Conservation (phyloP, 1,140 invertebrate species). For the Limonius californicus region DNA sequence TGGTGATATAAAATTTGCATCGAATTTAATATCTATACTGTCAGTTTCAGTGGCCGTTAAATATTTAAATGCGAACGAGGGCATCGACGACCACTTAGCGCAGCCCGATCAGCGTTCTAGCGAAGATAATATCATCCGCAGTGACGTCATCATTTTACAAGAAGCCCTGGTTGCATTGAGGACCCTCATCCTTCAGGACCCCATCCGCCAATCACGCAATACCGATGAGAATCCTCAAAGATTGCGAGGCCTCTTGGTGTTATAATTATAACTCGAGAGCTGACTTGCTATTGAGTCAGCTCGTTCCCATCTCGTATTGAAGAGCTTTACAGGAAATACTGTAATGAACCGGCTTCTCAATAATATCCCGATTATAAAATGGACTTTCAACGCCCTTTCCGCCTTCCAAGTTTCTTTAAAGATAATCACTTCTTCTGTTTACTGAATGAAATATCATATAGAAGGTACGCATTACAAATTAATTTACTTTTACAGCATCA, state of each 20-base stretch:
- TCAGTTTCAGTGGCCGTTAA: slow-evolving; percentile 10
- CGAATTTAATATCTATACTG: slow-evolving; percentile 11
- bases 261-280: slow-evolving; percentile 9
- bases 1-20: slow-evolving; percentile 4
- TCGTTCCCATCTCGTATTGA: not conserved
- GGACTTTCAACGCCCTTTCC: not conserved
- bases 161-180: slow-evolving; percentile 3
- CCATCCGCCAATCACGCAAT: slow-evolving; percentile 4
- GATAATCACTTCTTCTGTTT: too few species aligned
- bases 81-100: slow-evolving; percentile 7
- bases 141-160: slow-evolving; percentile 6
- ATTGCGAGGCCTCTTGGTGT: slow-evolving; percentile 7
- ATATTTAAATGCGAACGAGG: slow-evolving; percentile 4
- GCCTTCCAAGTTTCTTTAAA: too few species aligned
- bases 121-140: slow-evolving; percentile 6
- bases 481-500: too few species aligned
- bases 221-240: slow-evolving; percentile 6
- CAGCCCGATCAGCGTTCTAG: slow-evolving; percentile 1
- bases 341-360: not conserved
- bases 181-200: not conserved
- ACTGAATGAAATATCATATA: too few species aligned
- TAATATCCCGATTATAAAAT: not conserved
- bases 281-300: slow-evolving; percentile 10
- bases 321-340: not conserved
- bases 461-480: too few species aligned